Base-by-base conservation (phyloP, 2,888 invertebrate genomes). In the Heliconius ethilla region DNA sequence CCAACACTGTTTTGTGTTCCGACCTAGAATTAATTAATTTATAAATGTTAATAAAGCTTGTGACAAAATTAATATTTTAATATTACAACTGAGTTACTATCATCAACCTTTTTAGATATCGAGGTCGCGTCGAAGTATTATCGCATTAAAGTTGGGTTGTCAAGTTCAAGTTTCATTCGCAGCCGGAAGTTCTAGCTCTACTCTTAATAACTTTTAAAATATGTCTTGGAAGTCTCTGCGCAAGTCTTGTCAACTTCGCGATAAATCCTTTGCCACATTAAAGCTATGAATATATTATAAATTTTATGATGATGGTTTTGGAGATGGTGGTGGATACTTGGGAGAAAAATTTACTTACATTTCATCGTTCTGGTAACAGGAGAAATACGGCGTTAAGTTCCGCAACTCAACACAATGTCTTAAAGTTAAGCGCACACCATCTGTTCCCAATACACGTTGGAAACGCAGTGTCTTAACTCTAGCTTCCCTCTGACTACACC, bases 151-250 rank as follows among this genome's bases (percentile, higher is more conserved):
- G 40, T 40, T 63, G 40, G 65, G 63, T 25, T 65, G 62, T 45
- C 63, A 74, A 65, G 63, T 74, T 63, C 27, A 65, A 74, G 22
- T 33, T 45, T 74, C 40, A 63, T 63, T 74, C 74, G 25, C 27
- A 27, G 27, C 63, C 40, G 74, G 65, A 74, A 74, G 40, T 45
- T 29, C 22, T 13, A n/a, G 59, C 25, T 18, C 37, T 45, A 74
- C 63, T 74, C 63, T 74, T 65, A 74, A 74, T 74, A 74, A 65
- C 63, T 74, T 65, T 27, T 29, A 74, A 74, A 74, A 65, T 74
- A 74, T 74, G 74, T 59, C 72, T 59, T n/a, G 9, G 33, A 72
- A 69, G 69, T 69, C n/a, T 72, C n/a, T n/a, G 59, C 33, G 33
- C 59, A 72, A 72, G 5, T 72, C 33, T 72, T 33, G 59, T 27